Base-by-base conservation (phyloP, 2,113 vertebrate species). In the Thryonomys swinderianus region DNA sequence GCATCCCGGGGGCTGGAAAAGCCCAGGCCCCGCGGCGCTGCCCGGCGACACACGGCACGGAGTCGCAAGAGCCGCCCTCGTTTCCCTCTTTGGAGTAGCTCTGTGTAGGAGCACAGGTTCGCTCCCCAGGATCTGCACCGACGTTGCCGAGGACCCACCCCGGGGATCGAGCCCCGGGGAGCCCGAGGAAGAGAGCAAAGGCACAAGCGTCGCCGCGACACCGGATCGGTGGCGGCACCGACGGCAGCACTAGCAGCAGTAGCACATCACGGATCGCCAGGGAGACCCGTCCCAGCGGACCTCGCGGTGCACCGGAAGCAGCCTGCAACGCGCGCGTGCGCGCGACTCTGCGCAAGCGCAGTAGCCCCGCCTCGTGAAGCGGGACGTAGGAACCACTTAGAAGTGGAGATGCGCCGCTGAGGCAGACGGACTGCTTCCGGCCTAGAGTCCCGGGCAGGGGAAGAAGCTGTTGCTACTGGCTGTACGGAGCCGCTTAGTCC, bases 241-340 rank as follows among this genome's bases (percentile, higher is more conserved):
- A 48, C 17, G 6, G 64, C 62, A 14, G 69, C 64, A 2, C 34
- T 16, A 16, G 45, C 76, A 30, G 48, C 45, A 76, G 17, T 32
- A 76, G 80, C 92, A 91, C 96, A 93, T 74, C 93, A 51, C 55
- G 0, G 37, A 95, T 95, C 95, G 94, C 96, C 92, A 80, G 96
- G 96, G 90, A 97, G 95, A 97, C 85, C 90, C 57, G 93, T 97
- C 97, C 97, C 97, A 69, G 96, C 97, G 42, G 93, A 96, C 97
- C 80, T 92, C 91, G 96, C 97, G 97, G 88, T 85, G 57, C 97
- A 55, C 97, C 97, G 97, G 97, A 98, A 98, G 94, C 84, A 71
- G 69, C 95, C n/a, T 2, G 79, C 32, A 45, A 81, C 95, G 85
- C 96, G 97, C 94, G 96, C 95, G 90, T 57, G 76, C 93, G 83